These are phyloP conservation scores for Neopelma chrysocephalum DNA, from an alignment of 2,797 vertebrate species.

Conservation along the genomic window DNA sequence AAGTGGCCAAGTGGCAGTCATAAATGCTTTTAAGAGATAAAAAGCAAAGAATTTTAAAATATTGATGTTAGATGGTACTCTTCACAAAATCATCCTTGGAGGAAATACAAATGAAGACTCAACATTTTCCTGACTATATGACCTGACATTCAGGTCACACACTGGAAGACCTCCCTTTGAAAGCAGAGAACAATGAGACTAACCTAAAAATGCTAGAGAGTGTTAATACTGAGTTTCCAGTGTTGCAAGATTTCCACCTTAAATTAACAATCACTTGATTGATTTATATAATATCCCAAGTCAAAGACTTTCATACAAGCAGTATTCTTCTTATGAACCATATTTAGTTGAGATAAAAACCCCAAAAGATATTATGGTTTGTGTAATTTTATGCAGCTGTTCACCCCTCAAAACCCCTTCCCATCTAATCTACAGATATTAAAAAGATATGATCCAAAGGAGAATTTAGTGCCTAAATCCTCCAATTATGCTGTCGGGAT, in stretches of 20 bases:
- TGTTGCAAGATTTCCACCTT: background rate
- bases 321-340: background rate
- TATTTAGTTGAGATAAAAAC: background rate
- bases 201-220: background rate
- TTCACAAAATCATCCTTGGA: background rate
- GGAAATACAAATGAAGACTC: background rate
- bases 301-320: background rate
- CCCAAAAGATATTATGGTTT: background rate
- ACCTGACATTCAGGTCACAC: background rate
- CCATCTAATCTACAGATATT: background rate
- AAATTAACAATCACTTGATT: background rate
- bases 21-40: background rate
- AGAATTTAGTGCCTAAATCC: background rate
- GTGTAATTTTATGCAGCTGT: background rate
- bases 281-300: background rate
- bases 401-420: background rate
- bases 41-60: background rate
- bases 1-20: background rate
- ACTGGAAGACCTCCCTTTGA: background rate
- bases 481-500: background rate
- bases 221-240: background rate
- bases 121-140: background rate
- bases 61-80: background rate
- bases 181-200: background rate
- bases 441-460: background rate